These are phyloP conservation scores for Philypnodon macrostomus DNA, from an alignment of 2,797 vertebrate genomes.

Conservation along the genomic window DNA sequence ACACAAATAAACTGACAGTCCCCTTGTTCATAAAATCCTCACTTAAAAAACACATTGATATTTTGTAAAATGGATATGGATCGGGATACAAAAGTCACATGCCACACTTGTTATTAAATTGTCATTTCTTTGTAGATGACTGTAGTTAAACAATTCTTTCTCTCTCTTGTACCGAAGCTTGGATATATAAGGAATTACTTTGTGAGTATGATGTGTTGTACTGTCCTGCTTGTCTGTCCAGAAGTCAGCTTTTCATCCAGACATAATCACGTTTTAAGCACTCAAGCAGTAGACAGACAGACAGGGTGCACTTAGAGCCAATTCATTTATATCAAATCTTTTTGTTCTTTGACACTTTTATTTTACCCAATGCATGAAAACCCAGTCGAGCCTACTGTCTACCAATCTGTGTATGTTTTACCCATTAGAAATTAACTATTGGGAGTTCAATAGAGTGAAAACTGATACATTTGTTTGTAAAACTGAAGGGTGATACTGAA, in stretches of 20 bases:
- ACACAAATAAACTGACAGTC: slow-evolving; percentile 9
- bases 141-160: slow-evolving; percentile 75
- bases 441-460: slow-evolving; percentile 20
- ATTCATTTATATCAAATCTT: slow-evolving; percentile 50
- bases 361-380: slow-evolving; percentile 64
- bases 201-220: slow-evolving; percentile 79
- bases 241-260: slow-evolving; percentile 72
- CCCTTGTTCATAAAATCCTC: slow-evolving; percentile 3
- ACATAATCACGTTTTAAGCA: slow-evolving; percentile 70
- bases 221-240: slow-evolving; percentile 76
- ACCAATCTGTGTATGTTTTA: slow-evolving; percentile 52
- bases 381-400: slow-evolving; percentile 53
- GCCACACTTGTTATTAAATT: slow-evolving; percentile 45
- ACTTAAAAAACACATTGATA: slow-evolving; percentile 9
- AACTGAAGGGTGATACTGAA: slow-evolving; percentile 18
- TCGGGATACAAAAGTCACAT: slow-evolving; percentile 20
- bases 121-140: slow-evolving; percentile 40
- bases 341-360: slow-evolving; percentile 52
- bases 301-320: slow-evolving; percentile 48
- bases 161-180: slow-evolving; percentile 80
- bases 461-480: slow-evolving; percentile 19
- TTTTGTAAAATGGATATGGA: slow-evolving; percentile 12
- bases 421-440: slow-evolving; percentile 40
- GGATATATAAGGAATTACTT: slow-evolving; percentile 82
- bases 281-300: slow-evolving; percentile 44